Evolutionary conservation across 92 coral and sea anemone species (phyloP).

Genomic region (Actinostola sp.): DNA sequence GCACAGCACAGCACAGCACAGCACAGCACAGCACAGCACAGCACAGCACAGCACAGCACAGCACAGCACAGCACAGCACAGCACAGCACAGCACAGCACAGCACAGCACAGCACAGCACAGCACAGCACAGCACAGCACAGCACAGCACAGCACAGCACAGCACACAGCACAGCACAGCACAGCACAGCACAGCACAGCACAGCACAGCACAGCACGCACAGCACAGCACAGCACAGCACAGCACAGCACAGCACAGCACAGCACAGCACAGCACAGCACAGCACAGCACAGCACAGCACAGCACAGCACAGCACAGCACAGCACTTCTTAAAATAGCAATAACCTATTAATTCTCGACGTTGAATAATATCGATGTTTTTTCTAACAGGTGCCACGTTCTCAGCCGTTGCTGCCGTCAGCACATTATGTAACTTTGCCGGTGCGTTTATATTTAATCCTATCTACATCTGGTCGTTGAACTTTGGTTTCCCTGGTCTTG

Average conservation of each 20-base stretch:
- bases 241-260: constrained; percentile 26
- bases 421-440: constrained; percentile 65
- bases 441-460: constrained; percentile 71
- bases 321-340: too few relatives aligned
- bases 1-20: constrained; percentile 16
- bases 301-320: constrained; percentile 32
- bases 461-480: constrained; percentile 69
- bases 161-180: too few relatives aligned
- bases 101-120: too few relatives aligned
- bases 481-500: constrained; percentile 72
- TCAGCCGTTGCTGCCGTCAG: constrained; percentile 77
- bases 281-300: constrained; percentile 28
- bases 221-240: constrained; percentile 33
- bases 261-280: constrained; percentile 19
- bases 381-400: constrained; percentile 63
- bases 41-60: too few relatives aligned
- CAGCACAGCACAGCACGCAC: too few relatives aligned
- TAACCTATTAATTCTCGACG: too few relatives aligned
- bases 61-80: too few relatives aligned
- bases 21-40: too few relatives aligned
- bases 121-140: too few relatives aligned
- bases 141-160: constrained; percentile 36
- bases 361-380: neutral
- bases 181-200: too few relatives aligned
- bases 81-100: too few relatives aligned